These are phyloP conservation scores for Orius insidiosus DNA, from an alignment of 1,140 invertebrate species.

Conservation along the genomic window DNA sequence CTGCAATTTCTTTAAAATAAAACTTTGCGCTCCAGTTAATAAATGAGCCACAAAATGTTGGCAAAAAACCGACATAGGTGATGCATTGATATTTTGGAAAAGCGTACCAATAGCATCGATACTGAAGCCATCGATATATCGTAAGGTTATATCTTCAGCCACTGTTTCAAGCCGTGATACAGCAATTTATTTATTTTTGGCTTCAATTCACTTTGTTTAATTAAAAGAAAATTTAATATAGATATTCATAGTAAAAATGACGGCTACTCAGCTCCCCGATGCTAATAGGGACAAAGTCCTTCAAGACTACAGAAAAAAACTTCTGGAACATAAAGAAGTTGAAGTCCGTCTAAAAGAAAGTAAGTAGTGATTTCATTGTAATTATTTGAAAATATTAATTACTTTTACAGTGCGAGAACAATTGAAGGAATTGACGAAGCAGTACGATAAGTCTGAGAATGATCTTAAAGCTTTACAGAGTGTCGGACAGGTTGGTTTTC, in stretches of 20 bases:
- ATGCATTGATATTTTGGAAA: no score
- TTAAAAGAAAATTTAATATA: no score
- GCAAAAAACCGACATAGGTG: no score
- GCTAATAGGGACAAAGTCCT: slow-evolving; percentile 69
- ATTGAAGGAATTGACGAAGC: slow-evolving; percentile 90
- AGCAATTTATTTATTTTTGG: no score
- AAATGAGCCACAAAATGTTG: no score
- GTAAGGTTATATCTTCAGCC: no score
- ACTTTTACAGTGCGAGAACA: slow-evolving; percentile 88
- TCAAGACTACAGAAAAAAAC: slow-evolving; percentile 85
- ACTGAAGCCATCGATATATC: no score
- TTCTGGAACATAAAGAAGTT: slow-evolving; percentile 89
- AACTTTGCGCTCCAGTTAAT: no score
- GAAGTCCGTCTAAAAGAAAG: slow-evolving; percentile 91
- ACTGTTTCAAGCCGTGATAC: no score
- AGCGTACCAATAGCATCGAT: no score
- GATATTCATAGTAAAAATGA: slow-evolving; percentile 30
- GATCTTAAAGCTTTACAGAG: slow-evolving; percentile 97
- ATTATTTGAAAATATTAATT: slow-evolving; percentile 19
- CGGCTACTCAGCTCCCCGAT: slow-evolving; percentile 31
- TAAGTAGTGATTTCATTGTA: slow-evolving; percentile 32
- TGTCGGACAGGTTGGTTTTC: slow-evolving; percentile 67
- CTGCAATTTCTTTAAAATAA: no score
- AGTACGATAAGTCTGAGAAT: slow-evolving; percentile 99
- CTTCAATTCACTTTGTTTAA: no score